Base-by-base conservation (phyloP, 2,888 invertebrate genomes). In the Netelia melanura region DNA sequence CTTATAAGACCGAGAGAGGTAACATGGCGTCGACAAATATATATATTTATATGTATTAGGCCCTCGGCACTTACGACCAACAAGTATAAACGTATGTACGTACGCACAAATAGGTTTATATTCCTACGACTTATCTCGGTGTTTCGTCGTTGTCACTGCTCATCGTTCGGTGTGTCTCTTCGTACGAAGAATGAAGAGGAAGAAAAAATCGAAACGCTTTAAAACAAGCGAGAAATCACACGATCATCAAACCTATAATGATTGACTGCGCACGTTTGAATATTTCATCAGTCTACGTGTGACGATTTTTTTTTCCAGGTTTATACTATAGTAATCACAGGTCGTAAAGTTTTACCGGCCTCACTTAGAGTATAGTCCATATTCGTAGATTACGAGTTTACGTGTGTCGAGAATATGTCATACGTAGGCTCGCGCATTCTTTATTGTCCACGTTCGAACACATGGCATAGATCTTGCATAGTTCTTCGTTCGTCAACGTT, bases 331-430 rank as follows among this genome's bases (percentile, higher is more conserved):
- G 84, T 89, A 88, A 89, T 88, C 72, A 85, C 83, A 65, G 89
- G 88, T 86, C 85, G 81, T 88, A 87, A 89, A 89, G 83, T 86
- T 89, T 88, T 86, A 87, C 85, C 68, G 84, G 85, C 86, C 68
- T 6, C 56, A 23, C 21, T n/a, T 1, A 21, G 21, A 5, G 84
- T 83, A 84, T 72, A 87, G 88, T 61, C 25, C 52, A 44, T 56
- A 67, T 61, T 52, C 21, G 54, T 64, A 65, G 54, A 75, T 75
- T 54, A 48, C 21, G 64, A 30, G 44, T 54, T 9, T 6, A 64
- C 25, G 11, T 65, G 21, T 38, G 21, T 11, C 38, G n/a, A 8
- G 64, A 61, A 58, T 76, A 48, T 48, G 14, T 48, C 48, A 14
- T 48, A 14, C 14, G 48, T 48, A 48, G 0, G 48, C 5, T 48